Evolutionary conservation across 2,797 vertebrate genomes (phyloP).

Genomic region (Ptychadena robeensis): DNA sequence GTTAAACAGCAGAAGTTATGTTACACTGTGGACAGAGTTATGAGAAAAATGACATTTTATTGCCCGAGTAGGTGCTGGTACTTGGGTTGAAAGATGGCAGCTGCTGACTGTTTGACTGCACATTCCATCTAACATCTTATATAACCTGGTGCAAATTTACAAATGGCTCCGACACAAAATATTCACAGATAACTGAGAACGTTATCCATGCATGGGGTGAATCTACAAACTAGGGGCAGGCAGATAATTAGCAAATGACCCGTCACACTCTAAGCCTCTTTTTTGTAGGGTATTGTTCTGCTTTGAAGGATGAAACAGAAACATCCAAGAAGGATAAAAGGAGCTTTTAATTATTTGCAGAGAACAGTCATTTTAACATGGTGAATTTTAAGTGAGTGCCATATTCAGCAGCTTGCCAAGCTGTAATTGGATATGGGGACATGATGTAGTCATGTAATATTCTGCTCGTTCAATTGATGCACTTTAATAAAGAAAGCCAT

Average conservation of each 20-base stretch:
- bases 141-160: conserved; percentile 4
- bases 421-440: conserved; percentile 3
- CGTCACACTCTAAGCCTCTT: neutral
- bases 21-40: neutral
- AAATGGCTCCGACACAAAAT: neutral
- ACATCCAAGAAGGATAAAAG: conserved; percentile 64
- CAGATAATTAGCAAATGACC: conserved; percentile 29
- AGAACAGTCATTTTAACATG: conserved; percentile 61
- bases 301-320: conserved; percentile 63
- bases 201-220: neutral
- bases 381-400: conserved; percentile 46
- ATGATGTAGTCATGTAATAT: conserved; percentile 5
- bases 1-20: conserved; percentile 1
- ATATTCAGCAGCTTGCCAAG: conserved; percentile 1
- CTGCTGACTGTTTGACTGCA: neutral
- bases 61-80: neutral
- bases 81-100: neutral
- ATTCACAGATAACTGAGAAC: conserved; percentile 1
- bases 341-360: conserved; percentile 65
- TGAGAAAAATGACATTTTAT: neutral
- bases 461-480: conserved; percentile 9
- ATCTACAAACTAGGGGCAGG: neutral
- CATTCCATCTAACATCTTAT: neutral
- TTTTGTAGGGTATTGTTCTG: conserved; percentile 34
- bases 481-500: neutral